Conservation (phyloP, 2,797 vertebrate genomes). For the Anolis apletophallus region DNA sequence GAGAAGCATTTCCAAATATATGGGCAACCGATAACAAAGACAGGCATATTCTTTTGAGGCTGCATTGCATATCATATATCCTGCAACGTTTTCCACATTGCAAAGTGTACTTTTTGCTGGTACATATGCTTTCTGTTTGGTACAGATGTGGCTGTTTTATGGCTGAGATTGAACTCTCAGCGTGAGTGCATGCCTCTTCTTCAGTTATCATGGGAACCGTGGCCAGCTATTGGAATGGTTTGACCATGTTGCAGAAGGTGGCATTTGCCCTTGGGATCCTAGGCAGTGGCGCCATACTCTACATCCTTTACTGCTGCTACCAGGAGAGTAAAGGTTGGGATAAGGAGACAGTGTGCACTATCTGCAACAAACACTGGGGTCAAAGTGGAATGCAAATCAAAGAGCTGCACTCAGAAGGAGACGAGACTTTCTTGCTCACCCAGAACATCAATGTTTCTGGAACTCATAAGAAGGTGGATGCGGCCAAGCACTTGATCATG, state of each 20-base stretch:
- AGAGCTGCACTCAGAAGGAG: slow-evolving; percentile 51
- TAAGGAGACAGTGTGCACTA: slow-evolving; percentile 85
- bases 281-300: slow-evolving; percentile 83
- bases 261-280: slow-evolving; percentile 84
- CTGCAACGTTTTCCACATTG: background rate
- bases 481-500: slow-evolving; percentile 88
- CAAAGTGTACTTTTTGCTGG: background rate
- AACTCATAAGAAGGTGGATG: slow-evolving; percentile 83
- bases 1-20: background rate
- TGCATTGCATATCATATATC: background rate
- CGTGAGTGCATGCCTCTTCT: too few relatives aligned
- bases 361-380: slow-evolving; percentile 87
- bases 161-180: too few relatives aligned
- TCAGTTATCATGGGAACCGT: too few relatives aligned
- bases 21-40: background rate
- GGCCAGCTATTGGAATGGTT: too few relatives aligned
- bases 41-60: background rate
- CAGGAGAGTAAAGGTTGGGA: slow-evolving; percentile 81
- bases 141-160: too few relatives aligned
- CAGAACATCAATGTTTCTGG: slow-evolving; percentile 84
- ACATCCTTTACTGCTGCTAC: slow-evolving; percentile 87
- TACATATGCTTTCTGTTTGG: slow-evolving; percentile 1
- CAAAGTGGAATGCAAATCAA: slow-evolving; percentile 79
- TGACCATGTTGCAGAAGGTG: too few relatives aligned
- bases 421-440: slow-evolving; percentile 56